Conservation (phyloP, 2,888 invertebrate species). For the Idaea straminata region DNA sequence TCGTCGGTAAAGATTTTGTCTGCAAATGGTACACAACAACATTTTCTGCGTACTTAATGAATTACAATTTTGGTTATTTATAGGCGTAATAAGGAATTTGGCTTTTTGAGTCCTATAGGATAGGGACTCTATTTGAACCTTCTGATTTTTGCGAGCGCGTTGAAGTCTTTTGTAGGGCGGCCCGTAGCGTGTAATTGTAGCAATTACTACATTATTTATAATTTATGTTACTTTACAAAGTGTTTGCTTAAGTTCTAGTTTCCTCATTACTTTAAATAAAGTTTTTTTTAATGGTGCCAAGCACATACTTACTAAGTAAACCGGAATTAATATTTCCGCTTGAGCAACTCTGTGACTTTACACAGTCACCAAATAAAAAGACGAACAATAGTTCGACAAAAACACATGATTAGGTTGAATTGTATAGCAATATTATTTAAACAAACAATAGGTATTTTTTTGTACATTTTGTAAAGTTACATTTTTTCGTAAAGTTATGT, state of each 20-base stretch:
- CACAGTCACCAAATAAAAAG: not conserved
- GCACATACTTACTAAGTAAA: not conserved
- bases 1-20: too few species aligned
- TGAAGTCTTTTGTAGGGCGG: conserved; percentile 52
- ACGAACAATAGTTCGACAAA: not conserved
- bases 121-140: not conserved
- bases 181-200: not conserved
- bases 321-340: not conserved
- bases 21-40: too few species aligned
- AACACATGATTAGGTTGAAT: not conserved
- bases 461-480: not conserved
- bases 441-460: not conserved
- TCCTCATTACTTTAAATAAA: not conserved
- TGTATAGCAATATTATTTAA: not conserved
- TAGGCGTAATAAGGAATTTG: too few species aligned
- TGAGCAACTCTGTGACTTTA: not conserved
- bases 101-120: too few species aligned
- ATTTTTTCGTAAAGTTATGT: too few species aligned
- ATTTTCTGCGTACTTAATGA: too few species aligned
- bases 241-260: not conserved
- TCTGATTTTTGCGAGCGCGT: conserved; percentile 30
- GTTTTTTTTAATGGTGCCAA: not conserved
- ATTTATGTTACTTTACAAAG: not conserved
- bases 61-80: too few species aligned
- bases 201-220: not conserved